These are phyloP conservation scores for Leptopilina syphax DNA, from an alignment of 2,888 invertebrate genomes.

Conservation along the genomic window DNA sequence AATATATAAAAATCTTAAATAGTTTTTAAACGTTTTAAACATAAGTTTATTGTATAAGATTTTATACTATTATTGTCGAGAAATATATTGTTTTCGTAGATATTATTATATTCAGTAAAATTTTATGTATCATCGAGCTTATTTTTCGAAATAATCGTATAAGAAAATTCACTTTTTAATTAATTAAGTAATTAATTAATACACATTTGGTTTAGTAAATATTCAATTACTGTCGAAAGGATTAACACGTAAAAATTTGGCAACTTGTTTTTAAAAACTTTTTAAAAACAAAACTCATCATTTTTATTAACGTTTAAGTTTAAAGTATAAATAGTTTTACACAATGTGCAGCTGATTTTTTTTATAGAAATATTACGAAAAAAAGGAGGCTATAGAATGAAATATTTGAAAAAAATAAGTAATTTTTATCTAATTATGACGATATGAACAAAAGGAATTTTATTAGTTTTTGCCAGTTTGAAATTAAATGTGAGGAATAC, in stretches of 20 bases:
- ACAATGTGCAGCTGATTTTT: not conserved
- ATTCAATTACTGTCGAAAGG: not conserved
- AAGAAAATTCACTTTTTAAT: not conserved
- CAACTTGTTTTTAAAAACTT: too few species aligned
- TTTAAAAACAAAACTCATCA: too few species aligned
- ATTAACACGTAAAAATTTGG: not conserved
- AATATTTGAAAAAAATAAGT: not conserved
- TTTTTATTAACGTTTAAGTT: not conserved
- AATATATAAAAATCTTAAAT: too few species aligned
- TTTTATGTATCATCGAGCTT: not conserved
- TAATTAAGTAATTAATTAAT: not conserved
- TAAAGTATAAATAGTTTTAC: not conserved
- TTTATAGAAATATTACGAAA: not conserved
- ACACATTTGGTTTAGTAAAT: not conserved
- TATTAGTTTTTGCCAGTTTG: not conserved
- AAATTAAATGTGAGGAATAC: not conserved
- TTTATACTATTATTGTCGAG: not conserved
- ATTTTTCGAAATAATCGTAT: not conserved
- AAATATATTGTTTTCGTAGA: not conserved
- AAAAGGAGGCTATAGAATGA: conserved; percentile 1
- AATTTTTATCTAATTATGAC: not conserved
- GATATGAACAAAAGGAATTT: not conserved
- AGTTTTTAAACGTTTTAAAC: not conserved
- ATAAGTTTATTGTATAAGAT: not conserved
- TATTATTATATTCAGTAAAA: not conserved